Base-by-base conservation (phyloP, 1,140 invertebrate genomes). In the Drosophila mojavensis region DNA sequence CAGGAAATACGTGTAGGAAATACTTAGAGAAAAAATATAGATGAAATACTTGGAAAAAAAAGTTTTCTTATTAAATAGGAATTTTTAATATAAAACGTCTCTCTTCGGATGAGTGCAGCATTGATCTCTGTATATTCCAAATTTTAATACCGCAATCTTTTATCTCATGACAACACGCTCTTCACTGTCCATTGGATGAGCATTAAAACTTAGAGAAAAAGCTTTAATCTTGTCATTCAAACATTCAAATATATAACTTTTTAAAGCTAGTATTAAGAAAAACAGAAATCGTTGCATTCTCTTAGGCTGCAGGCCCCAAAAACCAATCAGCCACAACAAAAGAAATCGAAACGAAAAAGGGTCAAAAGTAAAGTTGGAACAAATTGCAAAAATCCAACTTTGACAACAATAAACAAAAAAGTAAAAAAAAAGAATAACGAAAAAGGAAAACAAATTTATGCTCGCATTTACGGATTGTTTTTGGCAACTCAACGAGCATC, bases 241-340 rank as follows among this genome's bases (percentile, higher is more conserved):
- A 13, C 36, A 39, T 47, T 47, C 6, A 10, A 47, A 17, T 17
- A 17, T 47, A 47, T 10, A 20, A 17, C 11, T 11, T 5, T 13
- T 63, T 50, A 70, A 70, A 20, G 53, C 7, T 20, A 10, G 5
- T 7, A 39, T 4, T 39, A 13, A 13, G 10, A 39, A 13, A 30
- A 11, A 39, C 2, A 39, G 36, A 39, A 39, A 11, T 39, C 68
- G 43, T 58, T 24, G 48, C 65, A 61, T 54, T 59, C 51, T 50
- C 50, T 41, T 48, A 11, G 54, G 53, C 71, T 69, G 53, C 62
- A 61, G 56, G 63, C 62, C 55, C 55, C 43, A 36, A 33, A 75
- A 75, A 69, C 41, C 71, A 75, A 75, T 75, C 66, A 75, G 59
- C 36, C 43, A 39, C 47, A 71, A 58, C 45, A 75, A 62, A 63